Conservation (phyloP, 2,797 vertebrate species). For the Alectoris magna region DNA sequence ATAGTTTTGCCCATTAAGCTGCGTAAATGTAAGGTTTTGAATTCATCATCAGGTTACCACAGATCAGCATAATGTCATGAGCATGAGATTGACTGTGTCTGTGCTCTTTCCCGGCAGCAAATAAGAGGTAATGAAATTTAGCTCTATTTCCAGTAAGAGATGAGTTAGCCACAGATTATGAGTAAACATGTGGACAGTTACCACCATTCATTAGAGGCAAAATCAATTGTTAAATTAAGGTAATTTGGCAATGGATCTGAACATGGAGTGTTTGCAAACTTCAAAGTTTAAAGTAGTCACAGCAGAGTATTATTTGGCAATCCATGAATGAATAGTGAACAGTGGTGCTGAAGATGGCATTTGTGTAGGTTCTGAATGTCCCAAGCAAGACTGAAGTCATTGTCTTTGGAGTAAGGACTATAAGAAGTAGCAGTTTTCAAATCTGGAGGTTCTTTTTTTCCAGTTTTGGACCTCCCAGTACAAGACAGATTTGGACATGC, state of each 20-base stretch:
- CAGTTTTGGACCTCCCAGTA: neutral
- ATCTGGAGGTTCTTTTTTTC: neutral
- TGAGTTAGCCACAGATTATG: neutral
- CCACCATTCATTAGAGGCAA: neutral
- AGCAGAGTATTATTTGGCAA: neutral
- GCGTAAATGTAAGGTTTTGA: neutral
- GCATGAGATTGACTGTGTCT: neutral
- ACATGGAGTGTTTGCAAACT: neutral
- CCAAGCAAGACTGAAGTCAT: neutral
- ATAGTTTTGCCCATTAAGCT: neutral
- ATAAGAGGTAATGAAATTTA: neutral
- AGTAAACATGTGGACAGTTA: neutral
- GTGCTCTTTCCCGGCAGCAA: neutral
- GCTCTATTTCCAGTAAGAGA: neutral
- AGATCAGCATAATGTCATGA: neutral
- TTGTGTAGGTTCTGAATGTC: neutral
- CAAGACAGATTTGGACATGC: neutral
- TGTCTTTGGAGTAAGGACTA: neutral
- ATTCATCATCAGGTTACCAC: neutral
- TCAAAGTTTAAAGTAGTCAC: neutral
- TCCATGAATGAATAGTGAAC: neutral
- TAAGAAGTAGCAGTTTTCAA: neutral
- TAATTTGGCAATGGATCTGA: neutral
- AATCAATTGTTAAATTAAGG: slow-evolving; percentile 10
- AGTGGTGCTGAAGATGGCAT: fast-evolving